phyloP scores from a whole-genome alignment of 1,140 invertebrate species.

The Pomacea maculata region DNA sequence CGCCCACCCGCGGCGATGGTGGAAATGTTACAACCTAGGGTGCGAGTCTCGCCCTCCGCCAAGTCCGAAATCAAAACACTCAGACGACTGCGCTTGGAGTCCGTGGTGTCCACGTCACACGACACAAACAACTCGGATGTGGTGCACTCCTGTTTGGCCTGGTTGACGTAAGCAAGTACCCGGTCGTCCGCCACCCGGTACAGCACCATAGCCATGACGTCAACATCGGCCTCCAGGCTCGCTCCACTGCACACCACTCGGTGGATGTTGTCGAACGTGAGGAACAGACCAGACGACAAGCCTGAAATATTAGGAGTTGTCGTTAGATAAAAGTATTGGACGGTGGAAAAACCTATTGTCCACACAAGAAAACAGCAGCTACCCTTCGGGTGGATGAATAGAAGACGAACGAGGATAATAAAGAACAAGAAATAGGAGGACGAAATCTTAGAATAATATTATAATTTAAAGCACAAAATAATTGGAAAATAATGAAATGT shows the following conservation, averaged over 20 bases:
- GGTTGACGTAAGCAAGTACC: neutral
- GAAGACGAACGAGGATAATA: too few relatives aligned
- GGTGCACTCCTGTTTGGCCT: conserved; percentile 6
- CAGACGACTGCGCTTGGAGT: neutral
- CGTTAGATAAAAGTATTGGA: too few relatives aligned
- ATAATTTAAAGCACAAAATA: too few relatives aligned
- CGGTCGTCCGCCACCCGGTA: neutral
- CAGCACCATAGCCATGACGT: conserved; percentile 8
- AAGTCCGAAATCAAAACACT: neutral
- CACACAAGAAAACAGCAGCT: too few relatives aligned
- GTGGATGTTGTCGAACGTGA: neutral
- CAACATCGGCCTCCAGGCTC: neutral
- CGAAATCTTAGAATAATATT: too few relatives aligned
- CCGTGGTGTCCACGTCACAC: neutral
- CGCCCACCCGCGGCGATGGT: too few relatives aligned
- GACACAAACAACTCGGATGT: neutral
- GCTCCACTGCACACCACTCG: neutral
- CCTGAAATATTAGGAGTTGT: neutral
- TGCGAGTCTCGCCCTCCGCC: neutral
- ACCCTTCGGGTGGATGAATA: too few relatives aligned
- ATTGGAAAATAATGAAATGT: too few relatives aligned
- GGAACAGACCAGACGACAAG: neutral
- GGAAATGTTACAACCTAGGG: neutral
- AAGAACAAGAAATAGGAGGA: too few relatives aligned
- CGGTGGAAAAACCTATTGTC: too few relatives aligned